Evolutionary conservation across 2,888 invertebrate species (phyloP), one percentile per base, ranked within the genome.

Genomic region (Cetonia aurata): DNA sequence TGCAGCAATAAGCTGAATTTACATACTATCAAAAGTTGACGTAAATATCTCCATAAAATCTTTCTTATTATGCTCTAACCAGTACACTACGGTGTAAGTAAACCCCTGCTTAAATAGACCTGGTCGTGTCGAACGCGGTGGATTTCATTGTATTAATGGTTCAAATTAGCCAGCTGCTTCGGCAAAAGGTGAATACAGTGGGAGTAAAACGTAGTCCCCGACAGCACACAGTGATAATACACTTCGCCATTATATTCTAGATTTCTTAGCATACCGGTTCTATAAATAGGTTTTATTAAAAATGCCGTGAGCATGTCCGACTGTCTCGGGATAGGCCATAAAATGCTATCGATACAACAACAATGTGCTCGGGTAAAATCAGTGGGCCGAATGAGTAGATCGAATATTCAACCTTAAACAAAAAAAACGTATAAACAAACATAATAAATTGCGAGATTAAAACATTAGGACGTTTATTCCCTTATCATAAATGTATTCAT

Each of bases 161-260:
- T 68, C 77, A 80, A 80, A 80, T 81, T 81, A 80, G 81, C 81
- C 81, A 81, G 80, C 80, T 81, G 81, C 78, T 77, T 79, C 42
- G 77, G 76, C 76, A 77, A 37, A 37, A 78, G 78, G 77, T 57
- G 75, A 77, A 76, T 74, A 75, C 76, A 73, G 76, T 75, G 80
- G 79, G 79, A 80, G 79, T 79, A 79, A 77, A 75, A 77, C 57
- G 41, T 42, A 57, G 57, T 42, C 55, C 57, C 57, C 55, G 37
- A 9, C 37, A 10, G 37, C 37, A 37, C 37, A 37, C 10, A 37
- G 31, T 55, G 57, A 42, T 44, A 57, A 41, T 57, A 57, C 57
- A 57, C 19, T 57, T 57, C 57, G 42, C 57, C 57, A 57, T 57
- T 57, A 57, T 57, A 57, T 57, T 57, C 57, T 57, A 57, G 42